Base-by-base conservation (phyloP, 2,888 invertebrate genomes). In the Fissipunctia ypsillon region DNA sequence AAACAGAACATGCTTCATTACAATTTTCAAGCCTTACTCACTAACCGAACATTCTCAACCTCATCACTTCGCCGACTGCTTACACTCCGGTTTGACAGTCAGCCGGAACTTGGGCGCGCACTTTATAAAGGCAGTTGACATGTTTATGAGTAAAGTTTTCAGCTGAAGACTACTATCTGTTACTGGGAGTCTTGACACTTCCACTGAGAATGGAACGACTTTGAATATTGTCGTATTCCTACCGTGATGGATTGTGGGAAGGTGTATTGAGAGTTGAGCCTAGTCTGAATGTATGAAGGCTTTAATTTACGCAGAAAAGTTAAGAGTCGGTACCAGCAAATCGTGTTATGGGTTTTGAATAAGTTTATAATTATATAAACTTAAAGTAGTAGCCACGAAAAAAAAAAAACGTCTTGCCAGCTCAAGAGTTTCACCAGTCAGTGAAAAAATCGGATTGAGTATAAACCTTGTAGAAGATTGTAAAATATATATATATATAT, bases 131-230 rank as follows among this genome's bases (percentile, higher is more conserved):
- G 87, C 85, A 86, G 83, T 76, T 84, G 91, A 90, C 90, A 91
- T 92, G 91, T 93, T 93, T 94, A 94, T 92, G 93, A 92, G 90
- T 72, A 89, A 94, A 94, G 90, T 94, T 93, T 90, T 86, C 84
- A 85, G 88, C 87, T 88, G 88, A 88, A 86, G 88, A 88, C 88
- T 88, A 88, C 90, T 89, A 91, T 91, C 90, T 91, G 88, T 89
- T 90, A 87, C 87, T 78, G 68, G 74, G 78, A 75, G 88, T 88
- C 87, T 89, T 90, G 90, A 89, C 88, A 87, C 86, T 84, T 84
- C 84, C 74, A 69, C 82, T 78, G 78, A 82, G 70, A 82, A 87
- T 80, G 79, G 79, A 80, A 81, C 71, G 78, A 74, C 73, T 84
- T 73, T 83, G 83, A 75, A 85, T 85, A 81, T 81, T 83, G 52